Evolutionary conservation across 2,888 invertebrate species (phyloP), one percentile per base, ranked within the genome.

Genomic region (Catocala nupta): DNA sequence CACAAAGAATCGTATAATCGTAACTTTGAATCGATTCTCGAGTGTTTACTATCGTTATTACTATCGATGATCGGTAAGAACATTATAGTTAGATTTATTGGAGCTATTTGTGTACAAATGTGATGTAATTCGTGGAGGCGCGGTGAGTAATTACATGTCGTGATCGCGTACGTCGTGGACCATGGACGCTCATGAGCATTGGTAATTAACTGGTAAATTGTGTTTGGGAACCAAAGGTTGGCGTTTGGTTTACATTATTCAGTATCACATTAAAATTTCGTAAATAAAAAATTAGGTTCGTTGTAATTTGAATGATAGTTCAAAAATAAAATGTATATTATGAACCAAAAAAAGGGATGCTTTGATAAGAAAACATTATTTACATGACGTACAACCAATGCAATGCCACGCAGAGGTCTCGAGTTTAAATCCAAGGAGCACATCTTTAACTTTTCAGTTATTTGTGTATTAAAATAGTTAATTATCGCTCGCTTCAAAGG

Each of bases 61-160:
- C 58, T 58, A 63, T 68, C 65, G 59, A 59, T 73, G 58, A 69
- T 71, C 58, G 55, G 59, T 72, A 66, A 51, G 55, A 53, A 65
- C 59, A 68, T 70, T 73, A 70, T 69, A 52, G 44, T 61, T 43
- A 61, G 62, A 75, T 75, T 75, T 73, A 75, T 71, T 44, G 75
- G 53, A 55, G 66, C 54, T 62, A 65, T 75, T 66, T 50, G 66
- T 61, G 59, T 71, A 73, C 59, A 71, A 75, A 75, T 73, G 71
- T 65, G 68, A 65, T 68, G 73, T 75, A 71, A 73, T 75, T 71
- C 65, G 71, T 68, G 48, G 55, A 61, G 63, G 63, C 66, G 65
- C 64, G 66, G 57, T 71, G 60, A 73, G 55, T 73, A 67, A 73
- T 75, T 55, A 62, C 49, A 34, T 59, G 52, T 62, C 68, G 60